Base-by-base conservation (phyloP, 2,113 vertebrate species). In the Gila orcuttii region DNA sequence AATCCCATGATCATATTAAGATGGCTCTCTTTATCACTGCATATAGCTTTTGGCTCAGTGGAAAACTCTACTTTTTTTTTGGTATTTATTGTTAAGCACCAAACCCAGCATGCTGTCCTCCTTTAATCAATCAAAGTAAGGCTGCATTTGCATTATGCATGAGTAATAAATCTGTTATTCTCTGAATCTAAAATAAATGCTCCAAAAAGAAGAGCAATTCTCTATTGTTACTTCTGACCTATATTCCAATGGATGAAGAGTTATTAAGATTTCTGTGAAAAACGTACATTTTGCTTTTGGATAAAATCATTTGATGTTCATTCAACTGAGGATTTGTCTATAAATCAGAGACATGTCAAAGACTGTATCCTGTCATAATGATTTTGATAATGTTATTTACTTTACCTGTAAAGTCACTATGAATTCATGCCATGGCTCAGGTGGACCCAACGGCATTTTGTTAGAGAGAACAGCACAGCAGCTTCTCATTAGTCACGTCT, bases 1-100 rank as follows among this genome's bases (percentile, higher is more conserved):
- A 85, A 89, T 69, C 82, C 77, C 84, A 59, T 28, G 77, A 59
- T 83, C 86, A 86, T 77, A 84, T 89, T 84, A 82, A 78, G 86
- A 88, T 74, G 19, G 50, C 84, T 82, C 52, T 86, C 64, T 87
- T 69, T 86, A 68, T 74, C n/a, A 33, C 69, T 69, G 62, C 23
- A 57, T 64, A 45, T 79, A 88, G 80, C 64, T 79, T 73, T 86
- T 69, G 64, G 75, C 80, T 69, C 69, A 73, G 47, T 77, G 42
- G 74, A 52, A 88, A 77, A 79, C 45, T 55, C 42, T 45, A 75
- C 50, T 57, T 52, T 82, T 55, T 55, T 57, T 71, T 52, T 57
- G 11, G 55, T 66, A 79, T 84, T 73, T 75, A 68, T 78, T 74
- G 57, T 60, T 39, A 39, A 79, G 50, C 76, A 55, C 33, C 66